phyloP scores from a whole-genome alignment of 1,140 invertebrate species.

The Drosophila rhopaloa region DNA sequence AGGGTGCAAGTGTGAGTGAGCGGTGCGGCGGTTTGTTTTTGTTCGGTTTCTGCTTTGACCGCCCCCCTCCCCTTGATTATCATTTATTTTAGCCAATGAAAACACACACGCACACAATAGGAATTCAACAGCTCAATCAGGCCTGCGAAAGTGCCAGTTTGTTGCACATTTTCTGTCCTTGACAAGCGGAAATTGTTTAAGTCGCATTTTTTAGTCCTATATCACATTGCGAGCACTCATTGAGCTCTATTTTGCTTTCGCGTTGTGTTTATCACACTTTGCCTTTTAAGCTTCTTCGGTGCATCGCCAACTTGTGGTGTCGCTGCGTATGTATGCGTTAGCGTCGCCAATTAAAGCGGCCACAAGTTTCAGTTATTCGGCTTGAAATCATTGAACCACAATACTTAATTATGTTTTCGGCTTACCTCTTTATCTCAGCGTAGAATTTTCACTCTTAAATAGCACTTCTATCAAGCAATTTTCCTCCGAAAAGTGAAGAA shows the following conservation, averaged over 20 bases:
- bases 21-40: constrained; percentile 24
- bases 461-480: not conserved
- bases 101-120: not conserved
- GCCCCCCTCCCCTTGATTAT: not conserved
- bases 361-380: not conserved
- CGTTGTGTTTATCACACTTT: not conserved
- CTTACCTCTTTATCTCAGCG: not conserved
- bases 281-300: not conserved
- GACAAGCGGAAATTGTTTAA: not conserved
- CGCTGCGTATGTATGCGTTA: not conserved
- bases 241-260: not conserved
- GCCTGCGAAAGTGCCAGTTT: not conserved
- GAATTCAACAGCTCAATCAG: no score
- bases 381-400: not conserved
- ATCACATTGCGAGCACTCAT: not conserved
- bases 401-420: not conserved
- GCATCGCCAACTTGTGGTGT: not conserved
- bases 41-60: constrained; percentile 26
- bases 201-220: not conserved
- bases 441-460: not conserved
- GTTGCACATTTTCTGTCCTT: not conserved
- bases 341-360: not conserved
- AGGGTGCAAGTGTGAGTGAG: not conserved
- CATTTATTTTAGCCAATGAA: not conserved
- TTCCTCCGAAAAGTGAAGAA: not conserved